These are phyloP conservation scores for Enchytraeus crypticus DNA, from an alignment of 2,888 invertebrate species.

Conservation along the genomic window DNA sequence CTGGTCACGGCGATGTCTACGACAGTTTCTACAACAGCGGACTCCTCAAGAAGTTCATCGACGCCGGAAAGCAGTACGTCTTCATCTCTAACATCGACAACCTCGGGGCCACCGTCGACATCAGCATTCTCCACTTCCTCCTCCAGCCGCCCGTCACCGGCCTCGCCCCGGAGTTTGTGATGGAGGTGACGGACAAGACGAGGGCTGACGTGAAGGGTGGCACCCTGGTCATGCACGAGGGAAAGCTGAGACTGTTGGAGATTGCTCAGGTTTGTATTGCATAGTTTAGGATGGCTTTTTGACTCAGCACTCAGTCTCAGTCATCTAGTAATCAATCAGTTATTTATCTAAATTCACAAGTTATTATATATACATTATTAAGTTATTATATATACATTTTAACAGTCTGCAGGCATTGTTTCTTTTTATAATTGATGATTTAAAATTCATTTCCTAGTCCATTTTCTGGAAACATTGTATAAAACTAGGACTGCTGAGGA, in stretches of 20 bases:
- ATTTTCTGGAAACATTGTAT: too few relatives aligned
- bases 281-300: too few relatives aligned
- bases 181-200: slow-evolving; percentile 99
- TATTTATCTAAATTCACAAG: too few relatives aligned
- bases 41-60: slow-evolving; percentile 75
- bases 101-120: slow-evolving; percentile 93
- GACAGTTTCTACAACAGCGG: slow-evolving; percentile 87
- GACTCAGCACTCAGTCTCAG: too few relatives aligned
- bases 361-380: too few relatives aligned
- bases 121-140: slow-evolving; percentile 56
- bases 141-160: slow-evolving; percentile 28
- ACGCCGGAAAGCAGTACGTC: slow-evolving; percentile 79
- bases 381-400: too few relatives aligned
- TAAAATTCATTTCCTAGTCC: too few relatives aligned
- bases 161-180: slow-evolving; percentile 74
- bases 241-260: slow-evolving; percentile 84
- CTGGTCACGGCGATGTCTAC: slow-evolving; percentile 98
- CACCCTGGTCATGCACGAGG: slow-evolving; percentile 90
- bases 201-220: slow-evolving; percentile 99
- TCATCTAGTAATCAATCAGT: too few relatives aligned
- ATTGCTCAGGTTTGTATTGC: slow-evolving; percentile 99
- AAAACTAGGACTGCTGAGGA: too few relatives aligned
- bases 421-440: too few relatives aligned
- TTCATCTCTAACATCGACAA: slow-evolving; percentile 99
- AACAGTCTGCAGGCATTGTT: too few relatives aligned